Conservation (phyloP, 2,888 invertebrate species). For the Apantesis nais region DNA sequence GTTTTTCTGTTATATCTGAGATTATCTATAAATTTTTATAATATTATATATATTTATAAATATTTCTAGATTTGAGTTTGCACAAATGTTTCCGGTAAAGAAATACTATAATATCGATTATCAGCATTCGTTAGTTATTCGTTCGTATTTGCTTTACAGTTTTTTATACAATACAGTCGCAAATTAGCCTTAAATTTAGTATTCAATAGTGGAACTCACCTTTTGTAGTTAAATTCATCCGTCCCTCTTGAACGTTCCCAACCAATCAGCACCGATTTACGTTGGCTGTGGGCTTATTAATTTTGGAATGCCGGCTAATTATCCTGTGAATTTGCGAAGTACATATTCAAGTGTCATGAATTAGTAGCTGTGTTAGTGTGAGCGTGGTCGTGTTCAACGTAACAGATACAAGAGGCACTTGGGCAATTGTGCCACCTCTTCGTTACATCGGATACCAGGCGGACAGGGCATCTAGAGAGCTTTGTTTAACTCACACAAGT, state of each 20-base stretch:
- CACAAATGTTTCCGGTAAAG: not conserved
- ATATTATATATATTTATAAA: no score
- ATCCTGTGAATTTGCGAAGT: conserved; percentile 81
- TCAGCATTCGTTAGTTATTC: not conserved
- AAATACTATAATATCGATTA: not conserved
- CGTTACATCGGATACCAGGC: conserved; percentile 77
- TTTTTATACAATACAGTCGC: conserved; percentile 26
- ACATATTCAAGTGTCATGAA: conserved; percentile 76
- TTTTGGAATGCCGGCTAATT: conserved; percentile 81
- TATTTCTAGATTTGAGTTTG: not conserved
- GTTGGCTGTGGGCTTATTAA: conserved; percentile 77
- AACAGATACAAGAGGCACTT: conserved; percentile 67
- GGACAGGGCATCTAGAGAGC: conserved; percentile 58
- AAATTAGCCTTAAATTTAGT: conserved; percentile 17
- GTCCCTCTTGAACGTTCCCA: conserved; percentile 75
- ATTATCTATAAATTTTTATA: not conserved
- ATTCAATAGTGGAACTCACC: conserved; percentile 62
- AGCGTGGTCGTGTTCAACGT: conserved; percentile 64
- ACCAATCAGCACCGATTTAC: conserved; percentile 78
- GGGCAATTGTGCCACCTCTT: conserved; percentile 68
- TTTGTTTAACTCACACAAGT: conserved; percentile 55
- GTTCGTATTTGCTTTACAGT: conserved; percentile 8
- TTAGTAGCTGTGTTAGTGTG: conserved; percentile 55
- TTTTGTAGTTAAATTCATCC: conserved; percentile 84
- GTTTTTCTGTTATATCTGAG: not conserved